Evolutionary conservation across 2,888 invertebrate genomes (phyloP).

Genomic region (Nasonia oneida): DNA sequence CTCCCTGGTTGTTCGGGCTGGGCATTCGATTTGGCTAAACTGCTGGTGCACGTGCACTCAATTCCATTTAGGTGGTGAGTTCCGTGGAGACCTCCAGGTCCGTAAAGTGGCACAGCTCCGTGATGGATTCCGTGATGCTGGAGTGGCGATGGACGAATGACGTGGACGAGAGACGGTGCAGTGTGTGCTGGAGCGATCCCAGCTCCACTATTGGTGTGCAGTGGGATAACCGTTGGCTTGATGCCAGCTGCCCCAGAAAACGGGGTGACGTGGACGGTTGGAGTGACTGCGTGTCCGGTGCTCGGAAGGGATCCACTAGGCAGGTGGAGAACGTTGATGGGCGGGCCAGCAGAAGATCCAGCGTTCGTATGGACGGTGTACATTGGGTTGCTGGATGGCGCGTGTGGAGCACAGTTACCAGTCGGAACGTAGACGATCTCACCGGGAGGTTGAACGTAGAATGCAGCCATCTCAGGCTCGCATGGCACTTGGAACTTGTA

Average conservation of each 20-base stretch:
- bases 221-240: background rate
- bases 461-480: conserved; percentile 52
- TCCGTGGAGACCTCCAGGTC: background rate
- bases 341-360: background rate
- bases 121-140: background rate
- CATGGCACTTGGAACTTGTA: conserved; percentile 36
- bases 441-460: conserved; percentile 8
- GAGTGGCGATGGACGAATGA: background rate
- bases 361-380: background rate
- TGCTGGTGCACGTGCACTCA: conserved; percentile 34
- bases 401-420: conserved; percentile 47
- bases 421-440: conserved; percentile 51
- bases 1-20: background rate
- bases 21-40: background rate
- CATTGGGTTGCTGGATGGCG: background rate
- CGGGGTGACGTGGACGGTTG: background rate
- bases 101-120: background rate
- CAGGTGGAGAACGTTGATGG: background rate
- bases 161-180: background rate
- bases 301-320: background rate
- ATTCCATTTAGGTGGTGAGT: conserved; percentile 2
- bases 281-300: background rate
- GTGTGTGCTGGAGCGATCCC: background rate
- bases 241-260: background rate
- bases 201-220: background rate